Base-by-base conservation (phyloP, 2,888 invertebrate species). In the Euspilapteryx auroguttella region DNA sequence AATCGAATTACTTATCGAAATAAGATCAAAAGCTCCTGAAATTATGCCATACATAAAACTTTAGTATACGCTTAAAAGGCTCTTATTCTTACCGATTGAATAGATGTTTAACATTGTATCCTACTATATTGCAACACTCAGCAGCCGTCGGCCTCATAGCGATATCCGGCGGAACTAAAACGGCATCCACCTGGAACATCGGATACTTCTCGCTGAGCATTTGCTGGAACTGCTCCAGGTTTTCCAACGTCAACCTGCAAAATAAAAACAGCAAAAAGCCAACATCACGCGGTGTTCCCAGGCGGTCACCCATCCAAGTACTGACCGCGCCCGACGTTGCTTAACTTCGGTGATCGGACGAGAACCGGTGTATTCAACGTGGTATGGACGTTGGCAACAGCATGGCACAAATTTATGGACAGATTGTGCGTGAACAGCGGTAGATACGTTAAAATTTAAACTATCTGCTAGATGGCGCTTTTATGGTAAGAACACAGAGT, bases 141-240 rank as follows among this genome's bases (percentile, higher is more conserved):
- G 81, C 68, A 0, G 86, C 78, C 0, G 87, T 82, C 0, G 94
- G 94, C 11, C 83, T 78, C 37, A 92, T 65, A 1, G 85, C 78
- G 3, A 92, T 85, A 37, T 92, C 90, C 0, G 91, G 88, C 1
- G 83, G 78, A 0, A 85, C 78, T 1, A 94, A 65, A 1, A 83
- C 63, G 0, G 87, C 87, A 42, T 91, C 88, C 4, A 94, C 83
- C 78, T 89, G 84, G 49, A 94, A 94, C 39, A 91, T 51, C 0
- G 87, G 79, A 22, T 55, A 66, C 1, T 69, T 65, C 0, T 64
- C 77, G 20, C 73, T 71, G 22, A 87, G 55, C 33, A 73, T 75
- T 2, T 64, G 55, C 37, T 86, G 82, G 45, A 89, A 87, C 14
- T 73, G 63, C 41, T 86, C 80, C 33, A 94, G 56, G 50, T 93